phyloP scores from a whole-genome alignment of 2,797 vertebrate species.

The Nannoperca australis region DNA sequence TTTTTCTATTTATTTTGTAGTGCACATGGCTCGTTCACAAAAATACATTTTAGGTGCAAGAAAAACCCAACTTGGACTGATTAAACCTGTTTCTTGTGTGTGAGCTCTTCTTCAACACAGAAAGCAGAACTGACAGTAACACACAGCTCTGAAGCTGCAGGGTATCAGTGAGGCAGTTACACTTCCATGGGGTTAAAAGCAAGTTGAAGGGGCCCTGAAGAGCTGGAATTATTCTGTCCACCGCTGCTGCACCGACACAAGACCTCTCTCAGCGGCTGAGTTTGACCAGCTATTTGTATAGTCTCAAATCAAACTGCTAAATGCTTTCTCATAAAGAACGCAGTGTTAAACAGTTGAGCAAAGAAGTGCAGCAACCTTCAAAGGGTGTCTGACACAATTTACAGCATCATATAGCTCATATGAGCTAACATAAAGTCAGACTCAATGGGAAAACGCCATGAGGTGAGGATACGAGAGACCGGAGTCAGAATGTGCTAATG shows the following conservation, averaged over 20 bases:
- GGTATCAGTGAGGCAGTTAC: neutral
- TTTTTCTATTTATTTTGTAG: neutral
- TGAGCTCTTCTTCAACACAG: neutral
- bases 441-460: neutral
- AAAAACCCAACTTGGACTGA: neutral
- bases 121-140: neutral
- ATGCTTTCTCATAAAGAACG: neutral
- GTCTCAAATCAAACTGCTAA: neutral
- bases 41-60: too few species aligned
- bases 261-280: neutral
- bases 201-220: neutral
- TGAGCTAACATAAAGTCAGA: neutral
- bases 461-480: neutral
- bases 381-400: neutral
- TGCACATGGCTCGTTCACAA: neutral
- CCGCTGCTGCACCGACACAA: neutral
- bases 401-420: too few species aligned
- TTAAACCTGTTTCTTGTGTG: neutral
- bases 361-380: neutral
- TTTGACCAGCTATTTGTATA: neutral
- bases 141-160: neutral
- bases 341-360: neutral
- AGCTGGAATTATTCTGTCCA: conserved; percentile 29
- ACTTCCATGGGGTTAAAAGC: conserved; percentile 20
- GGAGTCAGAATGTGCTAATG: neutral